A percentile compares a stretch with the other conserved stretches of the same genome.
Conservation (phyloP, 2,888 invertebrate genomes). For the Patella pellucida region DNA sequence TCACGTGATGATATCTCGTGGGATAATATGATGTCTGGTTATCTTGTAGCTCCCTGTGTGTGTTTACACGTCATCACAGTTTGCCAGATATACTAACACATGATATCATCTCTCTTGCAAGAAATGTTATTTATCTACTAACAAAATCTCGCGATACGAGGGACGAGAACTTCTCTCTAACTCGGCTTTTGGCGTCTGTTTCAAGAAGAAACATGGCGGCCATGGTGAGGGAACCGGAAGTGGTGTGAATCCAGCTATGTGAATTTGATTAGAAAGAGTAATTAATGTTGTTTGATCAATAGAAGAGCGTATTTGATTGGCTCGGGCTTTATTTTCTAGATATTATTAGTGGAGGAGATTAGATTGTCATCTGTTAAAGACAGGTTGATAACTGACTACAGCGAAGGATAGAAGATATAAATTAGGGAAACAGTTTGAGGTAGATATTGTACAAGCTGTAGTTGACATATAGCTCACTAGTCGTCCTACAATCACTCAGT, state of each 20-base stretch:
- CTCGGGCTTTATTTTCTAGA: background rate
- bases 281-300: constrained; percentile 12
- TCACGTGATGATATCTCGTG: constrained; percentile 1
- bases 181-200: background rate
- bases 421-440: constrained; percentile 6
- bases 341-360: constrained; percentile 1
- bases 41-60: background rate
- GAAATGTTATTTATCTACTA: background rate
- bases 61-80: constrained; percentile 1
- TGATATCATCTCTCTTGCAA: background rate
- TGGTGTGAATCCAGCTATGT: constrained; percentile 1
- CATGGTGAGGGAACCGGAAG: constrained; percentile 8
- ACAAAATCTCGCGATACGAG: background rate
- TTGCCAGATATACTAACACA: background rate
- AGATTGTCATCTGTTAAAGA: constrained; percentile 5
- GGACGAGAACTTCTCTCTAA: background rate
- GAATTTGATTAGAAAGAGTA: background rate
- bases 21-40: background rate
- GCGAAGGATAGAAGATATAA: background rate
- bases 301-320: background rate
- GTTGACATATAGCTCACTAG: constrained; percentile 10
- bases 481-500: background rate
- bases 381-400: background rate
- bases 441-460: background rate
- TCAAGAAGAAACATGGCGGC: background rate